Conservation (phyloP, 2,888 invertebrate species). For the Frankliniella fusca region DNA sequence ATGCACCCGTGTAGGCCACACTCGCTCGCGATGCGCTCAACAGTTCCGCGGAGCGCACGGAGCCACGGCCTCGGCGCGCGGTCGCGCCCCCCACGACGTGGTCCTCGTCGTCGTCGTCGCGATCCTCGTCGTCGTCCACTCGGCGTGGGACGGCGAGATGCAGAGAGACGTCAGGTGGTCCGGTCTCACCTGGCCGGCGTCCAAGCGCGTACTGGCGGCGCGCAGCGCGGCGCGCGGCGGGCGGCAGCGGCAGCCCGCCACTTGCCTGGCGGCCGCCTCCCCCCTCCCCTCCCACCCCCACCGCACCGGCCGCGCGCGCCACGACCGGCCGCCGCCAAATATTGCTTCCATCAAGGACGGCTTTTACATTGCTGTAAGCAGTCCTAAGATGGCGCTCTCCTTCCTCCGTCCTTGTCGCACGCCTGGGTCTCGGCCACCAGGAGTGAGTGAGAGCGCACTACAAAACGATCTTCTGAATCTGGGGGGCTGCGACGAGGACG, state of each 20-base stretch:
- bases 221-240: not conserved
- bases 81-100: no score
- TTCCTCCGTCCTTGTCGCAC: no score
- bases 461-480: no score
- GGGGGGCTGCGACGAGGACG: no score
- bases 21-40: not conserved
- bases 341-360: conserved; percentile 9
- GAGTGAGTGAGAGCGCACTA: no score
- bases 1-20: not conserved
- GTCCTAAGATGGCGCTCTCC: no score
- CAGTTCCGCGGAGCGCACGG: conserved; percentile 10
- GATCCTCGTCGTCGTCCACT: no score
- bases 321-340: not conserved
- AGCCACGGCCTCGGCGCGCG: not conserved
- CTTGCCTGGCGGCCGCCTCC: not conserved
- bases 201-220: not conserved
- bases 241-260: not conserved
- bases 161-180: not conserved
- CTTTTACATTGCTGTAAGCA: no score
- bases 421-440: no score
- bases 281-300: not conserved
- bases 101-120: no score
- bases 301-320: not conserved
- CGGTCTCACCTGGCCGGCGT: not conserved
- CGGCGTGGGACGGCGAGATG: no score